Percentiles rank a stretch among this genome's conserved stretches.
These are phyloP conservation scores for Eciton burchellii DNA, from an alignment of 1,140 invertebrate genomes.

Conservation along the genomic window DNA sequence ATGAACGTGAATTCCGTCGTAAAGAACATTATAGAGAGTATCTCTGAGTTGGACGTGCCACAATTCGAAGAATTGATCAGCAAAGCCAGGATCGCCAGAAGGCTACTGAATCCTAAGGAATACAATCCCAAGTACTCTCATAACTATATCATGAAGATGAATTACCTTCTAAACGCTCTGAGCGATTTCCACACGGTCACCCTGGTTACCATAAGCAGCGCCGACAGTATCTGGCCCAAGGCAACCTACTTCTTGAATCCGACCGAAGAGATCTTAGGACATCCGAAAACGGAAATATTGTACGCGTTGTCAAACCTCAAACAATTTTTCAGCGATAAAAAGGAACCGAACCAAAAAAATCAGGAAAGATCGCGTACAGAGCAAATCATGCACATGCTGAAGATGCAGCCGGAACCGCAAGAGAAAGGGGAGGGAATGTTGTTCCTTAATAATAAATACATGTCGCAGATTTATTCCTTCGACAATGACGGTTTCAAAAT, in stretches of 20 bases:
- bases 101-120: constrained; percentile 86
- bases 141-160: constrained; percentile 81
- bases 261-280: constrained; percentile 83
- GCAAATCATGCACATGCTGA: constrained; percentile 86
- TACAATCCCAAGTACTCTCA: constrained; percentile 86
- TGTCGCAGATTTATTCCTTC: constrained; percentile 85
- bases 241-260: constrained; percentile 76
- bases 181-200: constrained; percentile 78
- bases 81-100: constrained; percentile 86
- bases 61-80: constrained; percentile 81
- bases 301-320: constrained; percentile 85
- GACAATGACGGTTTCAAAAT: constrained; percentile 86
- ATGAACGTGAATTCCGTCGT: constrained; percentile 88
- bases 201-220: constrained; percentile 85
- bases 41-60: constrained; percentile 82
- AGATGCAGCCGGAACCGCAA: constrained; percentile 85
- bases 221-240: constrained; percentile 86
- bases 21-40: constrained; percentile 86
- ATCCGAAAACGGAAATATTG: constrained; percentile 76
- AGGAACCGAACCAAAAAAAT: constrained; percentile 54
- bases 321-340: constrained; percentile 74
- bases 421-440: constrained; percentile 87
- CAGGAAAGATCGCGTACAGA: constrained; percentile 59
- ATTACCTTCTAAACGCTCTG: constrained; percentile 81
- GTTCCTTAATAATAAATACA: constrained; percentile 81